Evolutionary conservation across 1,140 invertebrate genomes (phyloP).

Genomic region (Hetaerina americana): DNA sequence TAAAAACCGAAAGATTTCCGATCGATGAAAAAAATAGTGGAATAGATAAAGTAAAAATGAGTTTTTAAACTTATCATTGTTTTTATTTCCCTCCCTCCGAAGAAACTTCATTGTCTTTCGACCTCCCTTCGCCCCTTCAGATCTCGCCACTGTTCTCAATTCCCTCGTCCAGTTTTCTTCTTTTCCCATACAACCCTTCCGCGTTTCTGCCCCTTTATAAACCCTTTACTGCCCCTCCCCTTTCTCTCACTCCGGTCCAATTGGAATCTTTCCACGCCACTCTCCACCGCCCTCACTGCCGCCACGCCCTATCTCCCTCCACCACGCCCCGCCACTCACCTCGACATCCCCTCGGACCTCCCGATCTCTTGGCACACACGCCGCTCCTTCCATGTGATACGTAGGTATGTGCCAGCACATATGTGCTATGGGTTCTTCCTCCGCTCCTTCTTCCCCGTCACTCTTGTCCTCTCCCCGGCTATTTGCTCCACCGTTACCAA

Average conservation of each 20-base stretch:
- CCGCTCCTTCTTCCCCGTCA: background rate
- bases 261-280: background rate
- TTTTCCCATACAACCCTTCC: background rate
- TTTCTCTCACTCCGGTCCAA: background rate
- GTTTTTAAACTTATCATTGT: no score
- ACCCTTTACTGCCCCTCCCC: no score
- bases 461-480: background rate
- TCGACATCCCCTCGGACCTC: background rate
- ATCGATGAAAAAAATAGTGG: no score
- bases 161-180: background rate
- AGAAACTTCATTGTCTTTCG: no score
- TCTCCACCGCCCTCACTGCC: no score
- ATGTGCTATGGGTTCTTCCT: background rate
- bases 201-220: background rate
- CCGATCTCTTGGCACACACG: background rate
- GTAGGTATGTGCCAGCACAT: no score
- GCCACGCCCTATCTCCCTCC: no score
- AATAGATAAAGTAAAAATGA: no score
- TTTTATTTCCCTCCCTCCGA: background rate
- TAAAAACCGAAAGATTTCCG: no score
- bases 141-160: background rate
- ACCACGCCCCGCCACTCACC: no score
- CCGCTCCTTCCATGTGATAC: no score
- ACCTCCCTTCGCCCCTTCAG: no score
- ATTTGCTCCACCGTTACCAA: background rate